Conservation (phyloP, 2,888 invertebrate species). For the Xanthorhoe spadicearia region DNA sequence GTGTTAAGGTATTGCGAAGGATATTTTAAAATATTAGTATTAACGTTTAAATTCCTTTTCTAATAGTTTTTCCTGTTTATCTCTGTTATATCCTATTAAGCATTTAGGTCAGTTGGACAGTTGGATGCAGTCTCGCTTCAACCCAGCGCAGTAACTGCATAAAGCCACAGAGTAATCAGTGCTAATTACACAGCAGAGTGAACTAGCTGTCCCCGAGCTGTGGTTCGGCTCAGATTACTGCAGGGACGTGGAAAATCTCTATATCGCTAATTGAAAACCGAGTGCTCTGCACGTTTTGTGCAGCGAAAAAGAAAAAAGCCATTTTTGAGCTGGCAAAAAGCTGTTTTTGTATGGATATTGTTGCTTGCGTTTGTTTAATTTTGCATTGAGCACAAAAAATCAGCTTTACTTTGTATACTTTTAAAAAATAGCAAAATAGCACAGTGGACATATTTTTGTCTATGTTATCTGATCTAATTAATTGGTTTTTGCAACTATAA, state of each 20-base stretch:
- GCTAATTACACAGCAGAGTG: slow-evolving; percentile 23
- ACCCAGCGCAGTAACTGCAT: background rate
- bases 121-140: background rate
- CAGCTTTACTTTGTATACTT: too few species aligned
- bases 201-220: slow-evolving; percentile 23
- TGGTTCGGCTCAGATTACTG: slow-evolving; percentile 29
- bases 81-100: background rate
- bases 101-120: slow-evolving; percentile 1
- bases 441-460: background rate
- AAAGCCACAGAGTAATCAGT: slow-evolving; percentile 22
- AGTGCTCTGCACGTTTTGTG: slow-evolving; percentile 45
- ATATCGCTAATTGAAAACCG: slow-evolving; percentile 73
- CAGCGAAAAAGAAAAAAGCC: slow-evolving; percentile 36
- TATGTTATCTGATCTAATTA: too few species aligned
- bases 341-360: slow-evolving; percentile 12
- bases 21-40: too few species aligned
- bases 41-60: background rate
- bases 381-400: background rate
- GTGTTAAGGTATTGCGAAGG: too few species aligned
- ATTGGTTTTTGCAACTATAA: too few species aligned
- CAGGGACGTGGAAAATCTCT: slow-evolving; percentile 64
- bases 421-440: background rate
- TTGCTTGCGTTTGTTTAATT: slow-evolving; percentile 14
- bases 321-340: slow-evolving; percentile 33
- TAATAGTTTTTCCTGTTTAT: background rate